Evolutionary conservation across 1,140 invertebrate species (phyloP), one percentile per base, ranked within the genome.

Genomic region (Aethina tumida): DNA sequence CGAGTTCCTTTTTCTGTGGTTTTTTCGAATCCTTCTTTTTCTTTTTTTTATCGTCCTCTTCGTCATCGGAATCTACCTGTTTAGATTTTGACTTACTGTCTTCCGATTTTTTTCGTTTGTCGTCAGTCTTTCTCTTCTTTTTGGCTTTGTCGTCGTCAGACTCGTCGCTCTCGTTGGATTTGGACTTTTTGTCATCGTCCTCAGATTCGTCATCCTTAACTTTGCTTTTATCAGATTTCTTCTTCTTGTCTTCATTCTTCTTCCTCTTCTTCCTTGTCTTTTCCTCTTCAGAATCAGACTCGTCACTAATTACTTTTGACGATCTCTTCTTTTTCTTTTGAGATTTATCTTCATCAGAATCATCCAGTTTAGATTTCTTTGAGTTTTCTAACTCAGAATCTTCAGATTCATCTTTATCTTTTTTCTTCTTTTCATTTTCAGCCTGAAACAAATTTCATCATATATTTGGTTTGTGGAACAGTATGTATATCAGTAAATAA

Each of bases 1-100:
- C 45, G 71, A 76, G 20, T 64, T 64, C 32, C 62, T 67, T 36
- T 1, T 27, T 21, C 31, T 47, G 44, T 18, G 35, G 15, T 35
- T 41, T 43, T 31, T 43, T 35, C 8, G 38, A 17, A 7, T 45
- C 44, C 24, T 33, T 14, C 21, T 49, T 50, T 10, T 33, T 38
- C 34, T 48, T 55, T 39, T 47, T 49, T 31, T 53, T 48, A 9
- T 33, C 21, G 9, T 35, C 39, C 17, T 50, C 41, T 20, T 51
- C 45, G 20, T 44, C 44, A 32, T 48, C 45, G 5, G 41, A 45
- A 35, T 45, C 45, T 19, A 25, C 39, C 29, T 49, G 33, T 6
- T 36, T 29, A 30, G 15, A 24, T 15, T 45, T 37, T n/a, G 16
- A 13, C 21, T 29, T 30, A 30, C 45, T 35, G n/a, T 32, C 41